Evolutionary conservation across 2,888 invertebrate species (phyloP), one percentile per base, ranked within the genome.

Genomic region (Germaria angustata): DNA sequence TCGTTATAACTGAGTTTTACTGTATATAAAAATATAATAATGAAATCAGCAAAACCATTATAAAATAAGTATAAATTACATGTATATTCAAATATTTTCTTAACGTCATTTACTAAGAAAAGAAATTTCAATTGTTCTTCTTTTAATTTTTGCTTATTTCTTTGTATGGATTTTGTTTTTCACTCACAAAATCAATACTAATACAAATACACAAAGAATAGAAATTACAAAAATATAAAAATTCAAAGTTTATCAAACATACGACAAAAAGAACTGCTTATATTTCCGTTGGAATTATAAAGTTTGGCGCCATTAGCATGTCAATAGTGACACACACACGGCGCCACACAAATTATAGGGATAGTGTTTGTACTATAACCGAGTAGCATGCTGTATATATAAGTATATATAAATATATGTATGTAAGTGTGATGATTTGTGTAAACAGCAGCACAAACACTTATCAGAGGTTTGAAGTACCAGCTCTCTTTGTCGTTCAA

Each of bases 401-500:
- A 39, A n/a, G n/a, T n/a, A n/a, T n/a, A n/a, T n/a, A n/a, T n/a
- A n/a, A n/a, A n/a, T n/a, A n/a, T n/a, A n/a, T n/a, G n/a, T n/a
- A n/a, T n/a, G n/a, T n/a, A n/a, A 13, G 11, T 15, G 55, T 63
- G 63, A 32, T 65, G 53, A 44, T 24, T 73, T 73, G 17, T 51
- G 20, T 59, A 28, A 28, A 49, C 36, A 39, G 8, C 39, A 59
- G 24, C 9, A 53, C 28, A 53, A 28, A 24, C 3, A 28, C 13
- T 28, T 3, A 28, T 53, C 22, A 24, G 0, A 24, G n/a, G 13
- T 7, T 51, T 51, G 6, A 24, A 51, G 17, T 20, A 46, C 46
- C 4, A 41, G 15, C 9, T 3, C 9, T 20, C 1, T 51, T 24
- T 13, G 0, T 15, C 24, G 15, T 28, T 9, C 53, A 53, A 53